phyloP scores from a whole-genome alignment of 2,888 invertebrate genomes.

The Atrina japonica region DNA sequence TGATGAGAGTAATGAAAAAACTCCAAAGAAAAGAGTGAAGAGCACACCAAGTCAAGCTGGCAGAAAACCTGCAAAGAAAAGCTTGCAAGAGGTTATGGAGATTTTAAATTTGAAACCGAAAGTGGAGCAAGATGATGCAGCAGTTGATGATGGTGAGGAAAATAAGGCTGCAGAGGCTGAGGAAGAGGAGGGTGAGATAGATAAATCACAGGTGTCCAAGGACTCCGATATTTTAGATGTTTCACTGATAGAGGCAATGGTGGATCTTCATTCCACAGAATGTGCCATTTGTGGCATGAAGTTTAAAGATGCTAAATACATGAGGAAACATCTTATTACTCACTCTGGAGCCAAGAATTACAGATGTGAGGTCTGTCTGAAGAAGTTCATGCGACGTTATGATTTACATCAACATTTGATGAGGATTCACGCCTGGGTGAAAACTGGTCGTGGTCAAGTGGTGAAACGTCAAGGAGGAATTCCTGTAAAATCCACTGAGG shows the following conservation, averaged over 20 bases:
- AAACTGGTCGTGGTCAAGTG: slow-evolving; percentile 36
- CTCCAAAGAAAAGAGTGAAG: background rate
- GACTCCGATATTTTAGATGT: slow-evolving; percentile 14
- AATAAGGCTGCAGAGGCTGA: slow-evolving; percentile 10
- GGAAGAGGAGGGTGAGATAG: slow-evolving; percentile 9
- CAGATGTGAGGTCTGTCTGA: slow-evolving; percentile 26
- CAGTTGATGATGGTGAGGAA: background rate
- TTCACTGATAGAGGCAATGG: slow-evolving; percentile 32
- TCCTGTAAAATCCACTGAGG: background rate
- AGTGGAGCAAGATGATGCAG: background rate
- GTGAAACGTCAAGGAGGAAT: background rate
- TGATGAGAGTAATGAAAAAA: background rate
- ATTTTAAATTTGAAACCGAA: background rate
- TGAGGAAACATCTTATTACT: slow-evolving; percentile 35
- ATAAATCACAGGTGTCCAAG: slow-evolving; percentile 9
- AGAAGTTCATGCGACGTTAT: slow-evolving; percentile 38
- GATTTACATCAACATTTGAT: slow-evolving; percentile 43
- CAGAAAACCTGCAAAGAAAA: slow-evolving; percentile 5
- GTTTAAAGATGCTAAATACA: slow-evolving; percentile 40
- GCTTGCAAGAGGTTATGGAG: background rate
- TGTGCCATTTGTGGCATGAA: slow-evolving; percentile 39
- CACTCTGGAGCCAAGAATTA: slow-evolving; percentile 36
- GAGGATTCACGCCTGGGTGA: slow-evolving; percentile 37
- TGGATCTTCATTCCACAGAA: slow-evolving; percentile 26
- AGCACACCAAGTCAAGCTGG: background rate